Conservation (phyloP, 2,888 invertebrate genomes). For the Lacanobia oleracea region DNA sequence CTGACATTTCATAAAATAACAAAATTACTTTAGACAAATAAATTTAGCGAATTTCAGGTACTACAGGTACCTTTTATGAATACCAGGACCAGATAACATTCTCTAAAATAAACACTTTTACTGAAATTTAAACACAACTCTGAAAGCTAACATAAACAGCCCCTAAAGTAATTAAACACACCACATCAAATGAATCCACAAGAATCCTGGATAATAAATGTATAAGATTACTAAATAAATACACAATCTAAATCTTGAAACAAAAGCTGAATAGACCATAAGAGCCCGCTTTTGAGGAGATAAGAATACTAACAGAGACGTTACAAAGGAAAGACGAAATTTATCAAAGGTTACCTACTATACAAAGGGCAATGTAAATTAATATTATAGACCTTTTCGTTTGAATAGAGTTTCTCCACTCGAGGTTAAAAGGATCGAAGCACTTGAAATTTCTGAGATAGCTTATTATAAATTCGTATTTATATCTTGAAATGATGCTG, state of each 20-base stretch:
- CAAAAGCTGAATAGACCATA: constrained; percentile 78
- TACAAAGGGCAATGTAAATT: constrained; percentile 86
- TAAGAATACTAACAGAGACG: constrained; percentile 76
- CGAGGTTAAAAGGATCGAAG: constrained; percentile 74
- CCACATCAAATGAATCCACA: constrained; percentile 26
- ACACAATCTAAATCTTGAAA: constrained; percentile 77
- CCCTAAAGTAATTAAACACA: constrained; percentile 37
- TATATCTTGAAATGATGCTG: constrained; percentile 67
- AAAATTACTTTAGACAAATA: background rate
- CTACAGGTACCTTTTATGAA: background rate
- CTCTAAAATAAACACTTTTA: background rate
- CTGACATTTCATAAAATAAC: constrained; percentile 1
- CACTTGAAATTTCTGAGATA: constrained; percentile 72
- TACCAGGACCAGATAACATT: background rate
- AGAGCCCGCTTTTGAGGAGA: constrained; percentile 75
- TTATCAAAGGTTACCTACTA: constrained; percentile 79
- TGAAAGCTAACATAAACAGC: constrained; percentile 11
- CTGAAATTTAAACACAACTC: background rate
- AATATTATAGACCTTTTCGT: constrained; percentile 83
- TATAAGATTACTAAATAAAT: constrained; percentile 75
- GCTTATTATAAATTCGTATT: constrained; percentile 78
- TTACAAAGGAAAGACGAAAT: constrained; percentile 73
- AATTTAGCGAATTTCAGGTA: background rate
- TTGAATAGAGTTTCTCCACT: constrained; percentile 75
- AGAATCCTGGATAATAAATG: constrained; percentile 61